Evolutionary conservation across 2,113 vertebrate genomes (phyloP).

Genomic region (Numida meleagris): DNA sequence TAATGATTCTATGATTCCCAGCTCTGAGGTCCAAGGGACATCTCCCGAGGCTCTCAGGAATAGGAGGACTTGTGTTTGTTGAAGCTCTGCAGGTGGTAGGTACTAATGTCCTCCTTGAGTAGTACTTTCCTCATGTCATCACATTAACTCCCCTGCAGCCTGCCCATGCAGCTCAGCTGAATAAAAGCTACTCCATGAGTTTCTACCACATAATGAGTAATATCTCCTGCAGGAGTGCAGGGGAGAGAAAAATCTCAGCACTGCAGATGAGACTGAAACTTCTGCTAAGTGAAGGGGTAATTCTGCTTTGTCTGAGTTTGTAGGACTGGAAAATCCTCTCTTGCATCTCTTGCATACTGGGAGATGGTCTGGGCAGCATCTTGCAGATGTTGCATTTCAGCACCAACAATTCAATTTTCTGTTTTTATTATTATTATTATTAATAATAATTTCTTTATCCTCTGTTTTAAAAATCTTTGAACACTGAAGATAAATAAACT

Average conservation of each 20-base stretch:
- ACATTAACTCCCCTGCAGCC: not conserved
- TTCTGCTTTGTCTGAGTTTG: not conserved
- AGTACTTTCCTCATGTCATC: not conserved
- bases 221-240: rapidly evolving
- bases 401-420: not conserved
- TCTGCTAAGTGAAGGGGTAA: rapidly evolving
- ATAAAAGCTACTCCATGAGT: not conserved
- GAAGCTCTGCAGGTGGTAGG: not conserved
- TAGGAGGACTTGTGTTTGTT: not conserved
- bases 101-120: not conserved
- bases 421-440: not conserved
- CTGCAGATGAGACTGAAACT: not conserved
- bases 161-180: not conserved
- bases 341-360: not conserved
- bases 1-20: not conserved
- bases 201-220: not conserved
- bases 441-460: not conserved
- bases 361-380: not conserved
- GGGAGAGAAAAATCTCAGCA: not conserved
- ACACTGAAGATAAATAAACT: not conserved
- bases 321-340: not conserved
- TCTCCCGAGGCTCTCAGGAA: not conserved
- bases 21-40: not conserved
- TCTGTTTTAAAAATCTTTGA: not conserved
- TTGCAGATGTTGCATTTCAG: not conserved